Evolutionary conservation across 2,113 vertebrate species (phyloP), one percentile per base, ranked within the genome.

Genomic region (Corydoras maculifer): DNA sequence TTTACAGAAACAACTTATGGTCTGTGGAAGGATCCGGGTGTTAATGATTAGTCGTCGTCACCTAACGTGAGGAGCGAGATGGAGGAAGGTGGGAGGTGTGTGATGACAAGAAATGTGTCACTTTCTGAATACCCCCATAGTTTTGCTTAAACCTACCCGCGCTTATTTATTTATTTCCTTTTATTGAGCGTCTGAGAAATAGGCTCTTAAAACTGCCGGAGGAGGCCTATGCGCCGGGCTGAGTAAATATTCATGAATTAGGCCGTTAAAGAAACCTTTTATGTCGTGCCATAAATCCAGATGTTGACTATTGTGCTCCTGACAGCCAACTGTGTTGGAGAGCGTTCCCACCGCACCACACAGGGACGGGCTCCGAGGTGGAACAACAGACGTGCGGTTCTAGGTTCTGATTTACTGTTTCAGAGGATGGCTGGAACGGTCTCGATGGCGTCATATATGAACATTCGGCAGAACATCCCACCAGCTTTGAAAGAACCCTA

Each of bases 161-260:
- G 7, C 7, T 48, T 32, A 64, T 70, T n/a, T 49, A 76, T 78
- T 79, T 75, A 85, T 79, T 80, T 82, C 78, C 31, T 74, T 68
- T 30, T 76, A 79, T 83, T 76, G 69, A 77, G 80, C 74, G 70
- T 79, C 74, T 70, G 59, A 80, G 80, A 72, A 81, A 80, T 80
- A 75, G 79, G 75, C 81, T 75, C 84, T 76, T 71, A 61, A 73
- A 70, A 74, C 55, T 10, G 60, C 70, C 55, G 57, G 48, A 62
- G 60, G 49, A 11, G 57, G 62, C 30, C 43, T 70, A 55, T 63
- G 25, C 69, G 15, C 55, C 65, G 51, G 50, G 49, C 50, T 68
- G 14, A 68, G 66, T 60, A 77, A 64, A 74, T 75, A 64, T 77
- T 75, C 66, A 73, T 72, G 67, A 76, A 72, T 64, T n/a, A 49